Percentiles rank a stretch among this genome's conserved stretches.
Conservation (phyloP, 2,797 vertebrate species). For the Gymnodraco acuticeps region DNA sequence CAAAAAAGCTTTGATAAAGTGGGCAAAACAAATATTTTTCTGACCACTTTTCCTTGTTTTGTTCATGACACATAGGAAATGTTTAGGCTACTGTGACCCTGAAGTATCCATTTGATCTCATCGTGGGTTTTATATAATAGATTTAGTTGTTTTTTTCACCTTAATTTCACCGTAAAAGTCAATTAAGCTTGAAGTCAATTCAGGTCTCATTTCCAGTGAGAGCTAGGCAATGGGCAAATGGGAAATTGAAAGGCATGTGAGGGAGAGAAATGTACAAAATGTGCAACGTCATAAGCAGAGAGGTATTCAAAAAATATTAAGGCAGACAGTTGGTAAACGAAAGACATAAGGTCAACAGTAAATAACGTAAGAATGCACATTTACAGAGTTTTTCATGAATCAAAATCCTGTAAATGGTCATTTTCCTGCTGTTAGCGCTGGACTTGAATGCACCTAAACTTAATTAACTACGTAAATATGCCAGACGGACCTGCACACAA, state of each 20-base stretch:
- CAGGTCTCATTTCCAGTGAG: neutral
- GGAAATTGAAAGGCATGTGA: neutral
- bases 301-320: too few species aligned
- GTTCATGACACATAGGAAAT: too few species aligned
- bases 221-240: neutral
- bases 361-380: neutral
- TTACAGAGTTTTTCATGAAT: neutral
- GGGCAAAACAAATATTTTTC: too few species aligned
- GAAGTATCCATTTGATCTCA: constrained; percentile 1
- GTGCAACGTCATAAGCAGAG: too few species aligned
- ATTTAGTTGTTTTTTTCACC: neutral
- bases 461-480: neutral
- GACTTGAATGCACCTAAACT: neutral
- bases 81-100: too few species aligned
- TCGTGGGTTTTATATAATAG: neutral
- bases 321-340: neutral
- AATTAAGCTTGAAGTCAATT: constrained; percentile 2
- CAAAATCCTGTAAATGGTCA: neutral
- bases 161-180: constrained; percentile 7
- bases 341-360: neutral
- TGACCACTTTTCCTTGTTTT: too few species aligned
- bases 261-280: neutral
- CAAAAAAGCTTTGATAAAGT: too few species aligned
- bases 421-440: neutral
- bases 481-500: neutral